phyloP scores from a whole-genome alignment of 2,797 vertebrate genomes.

The Syngnathus acus region DNA sequence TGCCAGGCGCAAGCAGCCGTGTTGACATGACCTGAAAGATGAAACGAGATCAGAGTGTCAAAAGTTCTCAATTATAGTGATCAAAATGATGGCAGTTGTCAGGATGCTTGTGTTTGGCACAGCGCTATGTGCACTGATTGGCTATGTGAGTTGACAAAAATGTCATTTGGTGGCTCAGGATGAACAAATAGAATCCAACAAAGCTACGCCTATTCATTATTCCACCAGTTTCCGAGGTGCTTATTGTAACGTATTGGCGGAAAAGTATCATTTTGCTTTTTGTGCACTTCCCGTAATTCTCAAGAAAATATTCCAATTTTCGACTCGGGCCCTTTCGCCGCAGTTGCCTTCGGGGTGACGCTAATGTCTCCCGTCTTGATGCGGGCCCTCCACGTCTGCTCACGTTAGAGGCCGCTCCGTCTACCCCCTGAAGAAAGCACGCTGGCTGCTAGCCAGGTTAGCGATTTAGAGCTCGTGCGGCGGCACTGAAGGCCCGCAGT shows the following conservation, averaged over 20 bases:
- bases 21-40: background rate
- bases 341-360: constrained; percentile 42
- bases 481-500: constrained; percentile 12
- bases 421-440: constrained; percentile 20
- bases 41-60: background rate
- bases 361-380: constrained; percentile 48
- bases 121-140: background rate
- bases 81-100: background rate
- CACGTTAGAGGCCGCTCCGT: constrained; percentile 14
- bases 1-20: background rate
- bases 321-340: background rate
- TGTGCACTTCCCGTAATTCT: no score
- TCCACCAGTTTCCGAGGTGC: no score
- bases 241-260: no score
- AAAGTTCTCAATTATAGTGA: background rate
- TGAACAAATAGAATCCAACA: background rate
- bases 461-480: constrained; percentile 30
- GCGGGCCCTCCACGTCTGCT: background rate
- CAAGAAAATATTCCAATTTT: background rate
- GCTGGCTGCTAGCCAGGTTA: constrained; percentile 27
- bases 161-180: no score
- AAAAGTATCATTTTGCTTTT: no score
- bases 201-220: background rate
- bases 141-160: background rate
- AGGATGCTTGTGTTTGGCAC: background rate